Evolutionary conservation across 2,888 invertebrate genomes (phyloP).

Genomic region (Listrodromus nycthemerus): DNA sequence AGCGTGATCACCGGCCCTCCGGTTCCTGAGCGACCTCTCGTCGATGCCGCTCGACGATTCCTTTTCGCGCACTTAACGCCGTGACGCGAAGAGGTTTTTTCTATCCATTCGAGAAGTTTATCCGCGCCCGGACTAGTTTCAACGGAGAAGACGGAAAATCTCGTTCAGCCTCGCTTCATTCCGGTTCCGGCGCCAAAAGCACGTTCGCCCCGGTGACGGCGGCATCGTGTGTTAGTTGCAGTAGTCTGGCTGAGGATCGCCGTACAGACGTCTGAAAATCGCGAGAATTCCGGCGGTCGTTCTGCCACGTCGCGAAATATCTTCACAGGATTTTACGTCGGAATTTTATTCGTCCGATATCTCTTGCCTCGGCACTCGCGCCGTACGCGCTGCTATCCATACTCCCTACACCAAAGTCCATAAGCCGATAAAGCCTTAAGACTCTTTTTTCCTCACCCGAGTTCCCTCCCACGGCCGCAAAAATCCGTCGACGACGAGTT

Average conservation of each 20-base stretch:
- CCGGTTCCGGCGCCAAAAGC: slow-evolving; percentile 51
- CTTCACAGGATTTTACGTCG: slow-evolving; percentile 56
- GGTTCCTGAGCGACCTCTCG: no score
- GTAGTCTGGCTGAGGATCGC: neutral
- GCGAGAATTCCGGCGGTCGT: slow-evolving; percentile 66
- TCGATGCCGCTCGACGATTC: no score
- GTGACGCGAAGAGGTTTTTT: neutral
- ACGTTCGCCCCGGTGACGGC: slow-evolving; percentile 40
- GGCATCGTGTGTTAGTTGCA: slow-evolving; percentile 1
- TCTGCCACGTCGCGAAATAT: slow-evolving; percentile 46
- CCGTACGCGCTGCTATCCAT: neutral
- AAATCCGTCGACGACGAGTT: neutral
- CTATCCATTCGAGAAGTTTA: slow-evolving; percentile 21
- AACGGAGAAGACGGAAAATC: slow-evolving; percentile 23
- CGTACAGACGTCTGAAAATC: slow-evolving; percentile 53
- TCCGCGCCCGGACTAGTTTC: slow-evolving; percentile 15
- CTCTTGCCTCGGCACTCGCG: slow-evolving; percentile 22
- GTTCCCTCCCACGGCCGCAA: slow-evolving; percentile 1
- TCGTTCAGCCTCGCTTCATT: slow-evolving; percentile 42
- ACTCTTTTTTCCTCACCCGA: slow-evolving; percentile 1
- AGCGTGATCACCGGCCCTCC: no score
- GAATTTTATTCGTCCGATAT: slow-evolving; percentile 56
- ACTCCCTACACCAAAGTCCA: slow-evolving; percentile 3
- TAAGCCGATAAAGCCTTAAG: slow-evolving; percentile 19
- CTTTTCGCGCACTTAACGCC: neutral